Evolutionary conservation across 2,113 vertebrate species (phyloP).

Genomic region (Protomyctophum bolini): DNA sequence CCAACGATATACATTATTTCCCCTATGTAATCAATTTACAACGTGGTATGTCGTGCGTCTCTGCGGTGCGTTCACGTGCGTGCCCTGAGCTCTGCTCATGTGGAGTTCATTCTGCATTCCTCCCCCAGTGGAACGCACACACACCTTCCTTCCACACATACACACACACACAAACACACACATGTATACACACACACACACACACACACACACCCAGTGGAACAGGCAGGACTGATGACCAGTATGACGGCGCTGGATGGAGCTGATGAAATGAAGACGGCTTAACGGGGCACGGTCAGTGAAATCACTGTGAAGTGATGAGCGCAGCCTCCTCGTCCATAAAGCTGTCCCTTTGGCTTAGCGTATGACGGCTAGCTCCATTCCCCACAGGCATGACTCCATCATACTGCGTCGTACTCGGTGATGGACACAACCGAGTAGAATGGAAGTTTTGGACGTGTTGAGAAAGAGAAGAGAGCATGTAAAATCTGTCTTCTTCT

Average conservation of each 20-base stretch:
- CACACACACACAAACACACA: background rate
- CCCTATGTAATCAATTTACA: constrained; percentile 14
- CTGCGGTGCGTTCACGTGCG: constrained; percentile 2
- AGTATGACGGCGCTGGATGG: constrained; percentile 17
- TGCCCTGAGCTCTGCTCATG: constrained; percentile 16
- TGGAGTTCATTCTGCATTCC: constrained; percentile 14
- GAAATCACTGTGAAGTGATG: constrained; percentile 38
- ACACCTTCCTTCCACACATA: too few relatives aligned
- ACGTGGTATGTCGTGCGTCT: constrained; percentile 1
- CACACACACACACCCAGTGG: background rate
- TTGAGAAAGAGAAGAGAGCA: too few relatives aligned
- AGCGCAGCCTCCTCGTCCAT: constrained; percentile 5
- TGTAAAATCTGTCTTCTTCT: too few relatives aligned
- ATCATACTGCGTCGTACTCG: too few relatives aligned
- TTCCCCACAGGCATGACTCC: too few relatives aligned
- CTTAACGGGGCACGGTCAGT: constrained; percentile 30
- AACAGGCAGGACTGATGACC: background rate
- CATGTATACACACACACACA: too few relatives aligned
- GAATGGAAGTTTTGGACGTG: too few relatives aligned
- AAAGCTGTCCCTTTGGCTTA: constrained; percentile 6
- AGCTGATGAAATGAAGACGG: constrained; percentile 41
- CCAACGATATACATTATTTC: background rate
- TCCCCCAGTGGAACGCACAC: constrained; percentile 16
- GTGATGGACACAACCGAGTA: too few relatives aligned
- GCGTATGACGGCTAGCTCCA: background rate